A percentile compares a stretch with the other conserved stretches of the same genome.
Evolutionary conservation across 2,113 vertebrate species (phyloP).

Genomic region (Bufo gargarizans): DNA sequence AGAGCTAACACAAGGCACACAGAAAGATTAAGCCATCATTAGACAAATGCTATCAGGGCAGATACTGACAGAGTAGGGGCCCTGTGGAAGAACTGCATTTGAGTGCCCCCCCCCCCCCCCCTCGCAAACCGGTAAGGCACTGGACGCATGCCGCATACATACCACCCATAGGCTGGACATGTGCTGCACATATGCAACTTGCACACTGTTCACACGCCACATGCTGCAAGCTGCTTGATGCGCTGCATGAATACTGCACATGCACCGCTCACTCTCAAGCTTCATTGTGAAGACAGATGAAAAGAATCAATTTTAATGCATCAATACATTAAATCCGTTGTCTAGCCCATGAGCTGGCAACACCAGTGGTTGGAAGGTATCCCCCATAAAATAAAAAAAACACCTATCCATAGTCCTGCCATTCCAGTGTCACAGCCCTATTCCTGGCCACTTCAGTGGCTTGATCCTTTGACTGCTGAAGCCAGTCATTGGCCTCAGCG

Average conservation of each 20-base stretch:
- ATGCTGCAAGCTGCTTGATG: not conserved
- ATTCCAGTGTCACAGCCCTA: no score
- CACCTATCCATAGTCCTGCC: no score
- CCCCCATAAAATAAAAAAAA: no score
- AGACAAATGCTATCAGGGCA: not conserved
- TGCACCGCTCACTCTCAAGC: no score
- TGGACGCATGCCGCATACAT: not conserved
- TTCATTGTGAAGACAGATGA: not conserved
- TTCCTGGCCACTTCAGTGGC: no score
- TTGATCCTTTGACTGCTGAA: no score
- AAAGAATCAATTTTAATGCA: not conserved
- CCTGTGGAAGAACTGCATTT: not conserved
- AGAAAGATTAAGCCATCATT: not conserved
- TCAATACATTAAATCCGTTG: not conserved
- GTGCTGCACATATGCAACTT: not conserved
- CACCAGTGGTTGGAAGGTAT: no score
- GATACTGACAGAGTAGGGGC: not conserved
- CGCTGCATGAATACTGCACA: no score
- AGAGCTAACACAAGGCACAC: constrained; percentile 23
- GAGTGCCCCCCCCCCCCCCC: no score
- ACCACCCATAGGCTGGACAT: not conserved
- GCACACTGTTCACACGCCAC: not conserved
- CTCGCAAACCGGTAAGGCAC: not conserved
- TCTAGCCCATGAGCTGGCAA: no score
- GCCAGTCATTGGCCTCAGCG: no score